Base-by-base conservation (phyloP, 1,140 invertebrate genomes). In the Plodia interpunctella region DNA sequence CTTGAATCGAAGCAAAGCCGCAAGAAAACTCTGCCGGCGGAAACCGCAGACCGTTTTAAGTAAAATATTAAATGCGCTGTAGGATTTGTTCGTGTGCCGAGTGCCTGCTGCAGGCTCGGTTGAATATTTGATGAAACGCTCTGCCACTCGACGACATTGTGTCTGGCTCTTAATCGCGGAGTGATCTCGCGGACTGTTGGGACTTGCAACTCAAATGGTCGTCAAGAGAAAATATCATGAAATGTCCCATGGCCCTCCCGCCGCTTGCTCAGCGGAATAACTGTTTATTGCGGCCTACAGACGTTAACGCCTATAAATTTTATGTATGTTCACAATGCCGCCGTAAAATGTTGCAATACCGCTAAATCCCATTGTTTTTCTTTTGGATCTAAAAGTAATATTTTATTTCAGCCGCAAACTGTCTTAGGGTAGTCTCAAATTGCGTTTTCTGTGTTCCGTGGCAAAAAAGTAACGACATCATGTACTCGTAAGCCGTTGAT, bases 251-350 rank as follows among this genome's bases (percentile, higher is more conserved):
- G 60, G 63, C 76, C 65, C 63, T 53, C 59, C 63, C 32, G 52
- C 60, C 58, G 67, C 69, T 75, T 72, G 72, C 63, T 72, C 63
- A 66, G 65, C 71, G 64, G 63, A 62, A 74, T 78, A 79, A 79
- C 79, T 76, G 78, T 87, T 87, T 85, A 85, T 78, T 76, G 75
- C 74, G 63, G 68, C 70, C 70, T 72, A 72, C 70, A 76, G 77
- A 79, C 73, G 75, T 83, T 83, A 85, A 75, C 70, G 76, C 73
- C 78, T 77, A 83, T 87, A 83, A 85, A 85, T 79, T 85, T 84
- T 80, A 83, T 76, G 79, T 76, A 70, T 81, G 74, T 75, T 78
- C 74, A 77, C 77, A 83, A 80, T 75, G 71, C 67, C 62, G 66
- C 73, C 67, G 75, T 83, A 85, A 83, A 87, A 80, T 76, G 80